Base-by-base conservation (phyloP, 2,888 invertebrate genomes). In the Eugnorisma glareosa region DNA sequence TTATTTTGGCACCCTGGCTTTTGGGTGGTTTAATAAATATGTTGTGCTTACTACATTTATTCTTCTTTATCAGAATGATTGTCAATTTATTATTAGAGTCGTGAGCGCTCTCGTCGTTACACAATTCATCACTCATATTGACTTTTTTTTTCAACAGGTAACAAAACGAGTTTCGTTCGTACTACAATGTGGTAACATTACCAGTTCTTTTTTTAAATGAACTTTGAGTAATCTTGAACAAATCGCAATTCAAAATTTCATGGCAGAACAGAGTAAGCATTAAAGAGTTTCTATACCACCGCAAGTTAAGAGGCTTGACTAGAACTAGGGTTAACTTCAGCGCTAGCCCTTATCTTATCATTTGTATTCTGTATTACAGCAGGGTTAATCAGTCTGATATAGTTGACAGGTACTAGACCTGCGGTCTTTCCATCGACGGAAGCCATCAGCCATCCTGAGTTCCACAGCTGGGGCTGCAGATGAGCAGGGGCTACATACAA, bases 401-500 rank as follows among this genome's bases (percentile, higher is more conserved):
- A 98, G 88, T 97, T 97, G 18, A 97, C 96, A 0, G 98, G 98
- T 11, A 98, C 97, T 3, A 98, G 92, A 0, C 98, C 98, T 0
- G 97, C 96, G 31, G 93, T 95, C 67, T 96, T 97, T 63, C 97
- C 97, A 92, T 97, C 97, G 1, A 96, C 91, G 0, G 97, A 93
- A 0, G 97, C 98, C 93, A 97, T 96, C 0, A 97, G 97, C 98
- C 98, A 98, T 6, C 98, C 98, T 0, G 97, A 97, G 92, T 97
- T 97, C 91, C 97, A 97, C 6, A 98, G 93, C 21, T 97, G 90
- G 88, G 98, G 97, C 94, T 99, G 99, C 40, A 99, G 96, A 85
- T 98, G 98, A 91, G 98, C 97, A 0, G 99, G 99, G 0, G 99
- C 99, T 18, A 99, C 95, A 75, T 97, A 97, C 11, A 99, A 94